Evolutionary conservation across 2,113 vertebrate genomes (phyloP), one percentile per base, ranked within the genome.

Genomic region (Heterotilapia buettikoferi): DNA sequence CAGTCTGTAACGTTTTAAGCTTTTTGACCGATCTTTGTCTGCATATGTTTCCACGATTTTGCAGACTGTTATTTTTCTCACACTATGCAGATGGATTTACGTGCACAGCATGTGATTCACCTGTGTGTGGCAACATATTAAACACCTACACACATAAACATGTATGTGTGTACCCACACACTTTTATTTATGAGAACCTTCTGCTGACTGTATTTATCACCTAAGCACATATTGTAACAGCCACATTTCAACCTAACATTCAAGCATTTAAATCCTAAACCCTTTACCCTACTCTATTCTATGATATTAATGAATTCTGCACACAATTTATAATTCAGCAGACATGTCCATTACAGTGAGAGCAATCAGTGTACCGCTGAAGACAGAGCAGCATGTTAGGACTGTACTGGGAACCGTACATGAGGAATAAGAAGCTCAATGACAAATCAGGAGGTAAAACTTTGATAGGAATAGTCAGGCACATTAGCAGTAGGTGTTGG

Each of bases 51-150:
- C 14, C 19, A 7, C 18, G 31, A 85, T 87, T 90, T 80, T 84
- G 61, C 45, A 68, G 68, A 85, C 89, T 40, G 84, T 56, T 89
- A 9, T 86, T 54, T 43, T 10, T 66, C 89, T 93, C 90, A 68
- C 89, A 90, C 91, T 57, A 7, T 16, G 59, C 86, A 92, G 87
- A 92, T 90, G 92, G 91, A 88, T 91, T 86, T 86, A 92, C 82
- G 68, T 90, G 43, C 52, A 86, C 86, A 52, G 87, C 81, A 73
- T 92, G 88, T 79, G 83, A 85, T 76, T 90, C 87, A 86, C 79
- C 85, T 83, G 14, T 43, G 88, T 81, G 84, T 93, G 89, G 88
- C 92, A 91, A 86, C 85, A 91, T 73, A 80, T 82, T 73, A 63
- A 71, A 92, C 89, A 90, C 91, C 84, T 79, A 85, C 92, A 90